phyloP scores from a whole-genome alignment of 1,140 invertebrate species.

The Trachelipus rathkii region DNA sequence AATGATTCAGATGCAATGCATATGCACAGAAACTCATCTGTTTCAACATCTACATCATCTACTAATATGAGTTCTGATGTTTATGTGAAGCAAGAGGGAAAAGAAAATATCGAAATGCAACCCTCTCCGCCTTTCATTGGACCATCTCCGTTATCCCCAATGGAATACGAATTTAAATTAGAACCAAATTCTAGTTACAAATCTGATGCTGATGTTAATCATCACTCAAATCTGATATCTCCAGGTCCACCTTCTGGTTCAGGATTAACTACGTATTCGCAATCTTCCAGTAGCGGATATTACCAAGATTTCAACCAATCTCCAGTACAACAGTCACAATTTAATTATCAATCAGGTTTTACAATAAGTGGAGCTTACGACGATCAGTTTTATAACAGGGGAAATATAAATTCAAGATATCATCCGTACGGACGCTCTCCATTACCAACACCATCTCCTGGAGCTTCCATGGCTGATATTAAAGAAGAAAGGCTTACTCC shows the following conservation, averaged over 20 bases:
- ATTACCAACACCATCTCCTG: slow-evolving; percentile 37
- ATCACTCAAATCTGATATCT: slow-evolving; percentile 30
- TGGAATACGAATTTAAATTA: slow-evolving; percentile 44
- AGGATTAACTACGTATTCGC: slow-evolving; percentile 33
- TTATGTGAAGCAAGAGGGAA: background rate
- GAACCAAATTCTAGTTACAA: slow-evolving; percentile 27
- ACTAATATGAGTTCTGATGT: background rate
- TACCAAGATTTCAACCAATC: slow-evolving; percentile 33
- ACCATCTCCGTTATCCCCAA: slow-evolving; percentile 32
- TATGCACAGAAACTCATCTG: background rate
- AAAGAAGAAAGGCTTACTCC: slow-evolving; percentile 53
- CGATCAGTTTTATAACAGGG: slow-evolving; percentile 35
- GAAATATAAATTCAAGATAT: slow-evolving; percentile 26
- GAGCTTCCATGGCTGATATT: slow-evolving; percentile 30
- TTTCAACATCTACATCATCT: background rate
- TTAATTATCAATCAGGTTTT: background rate
- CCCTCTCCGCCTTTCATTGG: background rate
- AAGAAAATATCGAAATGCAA: background rate
- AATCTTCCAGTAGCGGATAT: slow-evolving; percentile 37
- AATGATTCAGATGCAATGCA: background rate
- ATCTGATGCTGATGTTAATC: background rate
- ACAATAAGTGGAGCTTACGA: slow-evolving; percentile 60
- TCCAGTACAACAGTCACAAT: slow-evolving; percentile 20
- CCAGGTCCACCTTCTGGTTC: slow-evolving; percentile 40
- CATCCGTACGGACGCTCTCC: slow-evolving; percentile 42